These are phyloP conservation scores for Chascanopsetta lugubris DNA, from an alignment of 2,113 vertebrate species.

Conservation along the genomic window DNA sequence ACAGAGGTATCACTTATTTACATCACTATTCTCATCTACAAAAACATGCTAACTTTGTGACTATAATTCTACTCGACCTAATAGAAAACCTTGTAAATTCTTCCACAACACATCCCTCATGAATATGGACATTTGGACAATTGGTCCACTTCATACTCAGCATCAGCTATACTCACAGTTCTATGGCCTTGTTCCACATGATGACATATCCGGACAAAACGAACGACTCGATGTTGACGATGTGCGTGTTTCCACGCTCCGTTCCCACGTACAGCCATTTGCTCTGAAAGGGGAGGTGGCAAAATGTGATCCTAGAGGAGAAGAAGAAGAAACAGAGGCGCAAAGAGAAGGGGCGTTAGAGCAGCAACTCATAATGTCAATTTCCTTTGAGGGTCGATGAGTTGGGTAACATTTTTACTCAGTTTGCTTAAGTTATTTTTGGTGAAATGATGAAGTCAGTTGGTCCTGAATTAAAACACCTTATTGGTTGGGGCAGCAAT, in stretches of 20 bases:
- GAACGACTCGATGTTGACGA: conserved; percentile 99
- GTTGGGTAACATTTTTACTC: neutral
- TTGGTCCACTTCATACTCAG: neutral
- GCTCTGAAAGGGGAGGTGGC: conserved; percentile 98
- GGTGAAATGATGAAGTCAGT: no score
- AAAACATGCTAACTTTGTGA: no score
- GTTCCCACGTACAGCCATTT: conserved; percentile 99
- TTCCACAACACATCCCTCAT: no score
- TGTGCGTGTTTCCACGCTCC: conserved; percentile 96
- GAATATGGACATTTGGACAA: no score
- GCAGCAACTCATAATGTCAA: neutral
- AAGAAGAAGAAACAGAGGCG: conserved; percentile 36
- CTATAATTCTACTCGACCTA: neutral
- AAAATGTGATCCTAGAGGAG: conserved; percentile 92
- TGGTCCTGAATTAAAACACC: no score
- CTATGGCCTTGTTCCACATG: conserved; percentile 99
- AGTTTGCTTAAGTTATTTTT: no score
- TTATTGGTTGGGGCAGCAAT: no score
- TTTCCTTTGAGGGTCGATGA: neutral
- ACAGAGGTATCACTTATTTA: neutral
- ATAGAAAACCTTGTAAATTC: neutral
- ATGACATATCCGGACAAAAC: conserved; percentile 98
- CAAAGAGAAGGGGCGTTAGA: conserved; percentile 22
- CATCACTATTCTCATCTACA: no score
- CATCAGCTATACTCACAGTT: conserved; percentile 88